Base-by-base conservation (phyloP, 2,113 vertebrate species). In the Gallinago paraguaiae region DNA sequence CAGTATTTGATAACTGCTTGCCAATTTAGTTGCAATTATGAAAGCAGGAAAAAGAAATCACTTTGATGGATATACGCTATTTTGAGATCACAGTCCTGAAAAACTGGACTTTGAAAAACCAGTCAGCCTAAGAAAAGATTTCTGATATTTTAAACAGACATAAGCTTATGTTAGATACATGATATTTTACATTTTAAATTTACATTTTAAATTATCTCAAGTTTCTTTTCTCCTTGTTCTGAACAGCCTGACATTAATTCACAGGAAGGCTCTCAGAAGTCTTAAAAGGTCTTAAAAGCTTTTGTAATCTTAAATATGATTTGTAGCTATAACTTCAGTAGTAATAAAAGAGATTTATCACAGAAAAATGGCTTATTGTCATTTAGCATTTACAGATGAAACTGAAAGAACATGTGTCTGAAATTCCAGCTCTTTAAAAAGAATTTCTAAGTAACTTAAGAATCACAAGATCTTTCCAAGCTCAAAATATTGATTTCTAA, bases 381-480 rank as follows among this genome's bases (percentile, higher is more conserved):
- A 75, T 79, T 74, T 77, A 37, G 37, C 56, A 90, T 65, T 82
- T 96, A 30, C 41, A 82, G 50, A 39, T 50, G 68, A 54, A 82
- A 89, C 30, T 88, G 67, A 41, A 87, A 85, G 17, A 87, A n/a
- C 19, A 69, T 53, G 37, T 27, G 18, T 81, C 80, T 60, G 91
- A 59, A 24, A 46, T 95, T 63, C 95, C 78, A 57, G 54, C 41
- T 57, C 33, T 90, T 64, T 48, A 54, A 90, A 74, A 78, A 31
- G 54, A 64, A 61, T 54, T 56, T 56, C 37, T 56, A 74, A 61
- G 41, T 39, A 46, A 82, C 60, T 80, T 84, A 24, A 94, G 80
- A 48, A 64, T 41, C 2, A 33, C 46, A 79, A 88, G 81, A 70
- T 92, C 94, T 51, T 94, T 90, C 75, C 50, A 95, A 95, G 72